Evolutionary conservation across 1,140 invertebrate genomes (phyloP), one percentile per base, ranked within the genome.

Genomic region (Vollenhovia emeryi): DNA sequence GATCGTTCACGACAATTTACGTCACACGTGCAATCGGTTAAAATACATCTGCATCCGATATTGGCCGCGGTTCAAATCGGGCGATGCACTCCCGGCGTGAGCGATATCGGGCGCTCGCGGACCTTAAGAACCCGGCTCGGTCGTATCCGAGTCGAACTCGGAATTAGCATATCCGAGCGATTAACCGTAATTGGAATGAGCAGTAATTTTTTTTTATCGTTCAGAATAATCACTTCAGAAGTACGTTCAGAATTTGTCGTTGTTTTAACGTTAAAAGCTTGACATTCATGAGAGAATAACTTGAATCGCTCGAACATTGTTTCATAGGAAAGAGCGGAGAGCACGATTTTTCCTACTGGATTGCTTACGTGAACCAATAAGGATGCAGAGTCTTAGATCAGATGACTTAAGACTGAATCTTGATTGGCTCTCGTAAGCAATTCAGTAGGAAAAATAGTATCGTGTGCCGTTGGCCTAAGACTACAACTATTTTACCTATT

Each of bases 1-100:
- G 43, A 66, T n/a, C 30, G 33, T 43, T 64, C 40, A 24, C n/a
- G 24, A 30, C 52, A 48, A n/a, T n/a, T n/a, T n/a, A 80, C 33
- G 48, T 80, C 78, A 69, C 27, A 55, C 11, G 33, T 40, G 21
- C 33, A 52, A 27, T 45, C 33, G 62, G 45, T 69, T 40, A 69
- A 69, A 69, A 69, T 80, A 24, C 24, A 79, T 79, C 62, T 50
- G 59, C 33, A 21, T 55, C 27, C 33, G 30, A 69, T 80, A 43
- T 80, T 69, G 50, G 36, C 64, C 71, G 11, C 33, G 24, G 15
- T 21, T 80, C 21, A 79, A 68, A 24, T 52, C 9, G 33, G 21
- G 43, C 45, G 18, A 21, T 24, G 27, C 74, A 68, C 15, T 79
- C n/a, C 76, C 48, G 24, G 24, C 48, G 48, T 68, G 24, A 69